phyloP scores from a whole-genome alignment of 2,113 vertebrate species.

The Myanophis thanlyinensis region DNA sequence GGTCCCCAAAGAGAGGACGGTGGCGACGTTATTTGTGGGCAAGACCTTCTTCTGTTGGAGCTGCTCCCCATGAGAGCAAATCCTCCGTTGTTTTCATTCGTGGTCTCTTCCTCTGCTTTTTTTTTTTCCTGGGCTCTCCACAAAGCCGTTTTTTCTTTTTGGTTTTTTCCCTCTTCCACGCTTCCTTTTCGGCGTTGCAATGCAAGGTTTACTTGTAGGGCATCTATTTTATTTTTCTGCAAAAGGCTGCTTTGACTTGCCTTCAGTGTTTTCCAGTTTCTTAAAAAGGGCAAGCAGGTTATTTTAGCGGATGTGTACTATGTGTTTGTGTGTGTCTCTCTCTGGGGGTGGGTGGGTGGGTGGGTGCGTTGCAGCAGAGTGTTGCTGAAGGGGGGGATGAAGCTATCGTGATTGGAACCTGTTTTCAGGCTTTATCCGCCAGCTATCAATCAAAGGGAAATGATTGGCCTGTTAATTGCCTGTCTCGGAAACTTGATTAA shows the following conservation, averaged over 20 bases:
- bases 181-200: not conserved
- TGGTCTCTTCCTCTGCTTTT: not conserved
- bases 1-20: too few relatives aligned
- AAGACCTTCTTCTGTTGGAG: not conserved
- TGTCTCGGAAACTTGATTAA: not conserved
- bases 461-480: not conserved
- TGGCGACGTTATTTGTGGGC: not conserved
- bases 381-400: not conserved
- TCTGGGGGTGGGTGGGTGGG: too few relatives aligned
- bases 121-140: not conserved
- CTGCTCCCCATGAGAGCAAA: not conserved
- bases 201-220: conserved; percentile 69
- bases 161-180: too few relatives aligned
- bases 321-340: not conserved
- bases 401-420: too few relatives aligned
- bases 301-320: not conserved
- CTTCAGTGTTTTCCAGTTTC: not conserved
- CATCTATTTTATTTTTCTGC: not conserved
- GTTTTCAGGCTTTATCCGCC: not conserved
- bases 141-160: not conserved
- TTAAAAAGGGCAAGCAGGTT: not conserved
- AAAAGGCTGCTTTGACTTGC: conserved; percentile 39
- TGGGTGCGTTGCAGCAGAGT: not conserved
- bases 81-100: conserved; percentile 12
- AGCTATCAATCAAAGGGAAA: not conserved